Base-by-base conservation (phyloP, 2,888 invertebrate genomes). In the Lasioglossum morio region DNA sequence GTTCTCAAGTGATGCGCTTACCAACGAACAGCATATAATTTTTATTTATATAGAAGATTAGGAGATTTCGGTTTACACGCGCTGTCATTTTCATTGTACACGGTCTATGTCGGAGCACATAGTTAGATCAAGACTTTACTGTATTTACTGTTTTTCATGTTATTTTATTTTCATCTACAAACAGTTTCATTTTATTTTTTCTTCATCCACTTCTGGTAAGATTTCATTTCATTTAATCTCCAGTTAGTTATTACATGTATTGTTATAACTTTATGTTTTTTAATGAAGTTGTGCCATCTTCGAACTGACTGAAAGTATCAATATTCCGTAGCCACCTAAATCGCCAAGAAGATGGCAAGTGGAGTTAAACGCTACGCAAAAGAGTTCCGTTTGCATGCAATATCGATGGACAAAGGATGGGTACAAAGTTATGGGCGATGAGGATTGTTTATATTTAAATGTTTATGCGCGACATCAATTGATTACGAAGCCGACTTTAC, bases 401-500 rank as follows among this genome's bases (percentile, higher is more conserved):
- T 94, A 93, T 63, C 80, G 82, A 19, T 23, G 89, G n/a, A 89
- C 93, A 46, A 78, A 87, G 23, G 81, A 89, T 5, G 91, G 96
- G 97, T 97, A 92, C 0, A 91, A 89, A 60, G 93, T 94, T 7
- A 79, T 84, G 16, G 95, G 94, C 43, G 85, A 92, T 8, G 95
- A 94, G 88, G 95, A 95, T 81, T 95, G 94, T 78, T 87, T 94
- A 7, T 94, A 93, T 69, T 82, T 95, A 72, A 94, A 95, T 74
- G 80, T 95, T 72, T 94, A 94, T 83, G 92, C 91, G 27, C 93
- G 94, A 23, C 82, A 87, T 74, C 81, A 4, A 88, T 90, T 78
- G 77, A 53, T 75, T 8, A 53, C 23, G n/a, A 57, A 69, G 30
- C 14, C n/a, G n/a, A 23, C 72, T 46, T 81, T 94, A 43, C 94